phyloP scores from a whole-genome alignment of 2,113 vertebrate genomes.

The Pungitius pungitius region DNA sequence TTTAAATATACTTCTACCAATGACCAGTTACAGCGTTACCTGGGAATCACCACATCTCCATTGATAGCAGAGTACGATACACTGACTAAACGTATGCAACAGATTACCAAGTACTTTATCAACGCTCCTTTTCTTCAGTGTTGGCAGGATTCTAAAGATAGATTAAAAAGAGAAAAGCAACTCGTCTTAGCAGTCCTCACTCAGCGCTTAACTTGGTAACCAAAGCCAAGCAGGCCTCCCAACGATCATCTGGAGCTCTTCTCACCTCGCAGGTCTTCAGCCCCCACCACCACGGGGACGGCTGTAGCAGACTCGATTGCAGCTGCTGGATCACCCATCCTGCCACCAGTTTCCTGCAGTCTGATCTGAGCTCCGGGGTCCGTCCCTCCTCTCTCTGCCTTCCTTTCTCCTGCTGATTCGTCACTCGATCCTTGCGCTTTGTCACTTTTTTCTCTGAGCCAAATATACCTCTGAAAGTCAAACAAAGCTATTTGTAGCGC shows the following conservation, averaged over 20 bases:
- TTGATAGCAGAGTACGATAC: not conserved
- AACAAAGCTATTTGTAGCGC: slow-evolving; percentile 74
- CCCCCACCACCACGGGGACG: slow-evolving; percentile 24
- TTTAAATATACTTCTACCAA: not conserved
- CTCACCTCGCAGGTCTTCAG: slow-evolving; percentile 64
- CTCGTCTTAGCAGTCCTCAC: not conserved
- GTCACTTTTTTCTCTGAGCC: slow-evolving; percentile 47
- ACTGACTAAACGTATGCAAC: not conserved
- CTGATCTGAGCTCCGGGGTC: not conserved
- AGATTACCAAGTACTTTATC: not conserved
- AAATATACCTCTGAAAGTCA: slow-evolving; percentile 55
- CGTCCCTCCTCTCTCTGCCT: not conserved
- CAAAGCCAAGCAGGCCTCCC: not conserved
- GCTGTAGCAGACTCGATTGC: slow-evolving; percentile 21
- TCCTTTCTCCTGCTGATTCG: slow-evolving; percentile 41
- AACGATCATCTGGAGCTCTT: slow-evolving; percentile 32
- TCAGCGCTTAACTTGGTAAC: not conserved
- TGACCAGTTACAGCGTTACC: not conserved
- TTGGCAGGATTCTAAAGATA: not conserved
- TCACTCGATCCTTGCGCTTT: slow-evolving; percentile 21
- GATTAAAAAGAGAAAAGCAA: not conserved
- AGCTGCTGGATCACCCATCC: slow-evolving; percentile 72
- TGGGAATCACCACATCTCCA: not conserved
- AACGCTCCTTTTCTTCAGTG: not conserved
- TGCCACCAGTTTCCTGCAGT: not conserved